Base-by-base conservation (phyloP, 2,888 invertebrate genomes). In the Ptilodon capucinus region DNA sequence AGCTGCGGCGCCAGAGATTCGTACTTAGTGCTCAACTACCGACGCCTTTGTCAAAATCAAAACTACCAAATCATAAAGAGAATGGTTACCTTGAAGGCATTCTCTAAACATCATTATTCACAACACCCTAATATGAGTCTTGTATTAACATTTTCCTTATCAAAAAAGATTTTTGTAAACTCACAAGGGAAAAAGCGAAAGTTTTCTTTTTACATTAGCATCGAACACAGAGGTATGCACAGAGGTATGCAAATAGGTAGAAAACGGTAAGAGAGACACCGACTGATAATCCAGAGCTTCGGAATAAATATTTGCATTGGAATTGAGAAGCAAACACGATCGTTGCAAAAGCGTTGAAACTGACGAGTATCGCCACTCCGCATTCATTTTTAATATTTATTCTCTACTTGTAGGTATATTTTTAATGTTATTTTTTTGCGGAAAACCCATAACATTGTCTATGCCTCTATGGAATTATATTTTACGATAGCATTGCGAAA, bases 321-420 rank as follows among this genome's bases (percentile, higher is more conserved):
- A 73, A 77, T 77, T 73, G 76, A 74, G 68, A 66, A 66, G 73
- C 72, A 78, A 81, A 79, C 55, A 75, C 62, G 62, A 68, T 69
- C 61, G 64, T n/a, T n/a, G n/a, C n/a, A n/a, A n/a, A n/a, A n/a
- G n/a, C 49, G 60, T 61, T 46, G 62, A 67, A 39, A 44, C 59
- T 52, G 57, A 63, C 64, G 71, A 72, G 68, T 71, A 72, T 71
- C 62, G 61, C 46, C 61, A 61, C 65, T 56, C 54, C 44, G 44
- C 51, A 54, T n/a, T 61, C 60, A 50, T 70, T 69, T 68, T 68
- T 57, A 57, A 61, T 76, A 64, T 74, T 74, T 69, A 63, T 63
- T 53, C 66, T 57, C 48, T 50, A 54, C 54, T 55, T 67, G 32
- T 32, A n/a, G n/a, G n/a, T n/a, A n/a, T n/a, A 6, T 14, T 32